Conservation (phyloP, 2,797 vertebrate species). For the Glyptemys insculpta region DNA sequence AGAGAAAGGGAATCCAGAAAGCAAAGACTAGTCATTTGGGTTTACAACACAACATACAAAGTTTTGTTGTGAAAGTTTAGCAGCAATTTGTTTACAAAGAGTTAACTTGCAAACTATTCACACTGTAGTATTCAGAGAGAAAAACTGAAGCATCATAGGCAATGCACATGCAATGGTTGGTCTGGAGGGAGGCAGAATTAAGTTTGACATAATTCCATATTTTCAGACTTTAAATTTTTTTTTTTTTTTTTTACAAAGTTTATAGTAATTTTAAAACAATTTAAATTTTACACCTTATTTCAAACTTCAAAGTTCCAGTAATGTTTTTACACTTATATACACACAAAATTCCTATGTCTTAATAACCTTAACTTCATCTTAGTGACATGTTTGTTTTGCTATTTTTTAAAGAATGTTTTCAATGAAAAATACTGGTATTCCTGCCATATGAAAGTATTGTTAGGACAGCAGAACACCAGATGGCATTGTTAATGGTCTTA, state of each 20-base stretch:
- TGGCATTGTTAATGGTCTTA: background rate
- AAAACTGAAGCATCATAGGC: background rate
- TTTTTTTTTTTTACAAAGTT: too few species aligned
- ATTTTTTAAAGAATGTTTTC: background rate
- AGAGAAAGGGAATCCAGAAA: slow-evolving; percentile 49
- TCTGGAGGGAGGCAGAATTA: background rate
- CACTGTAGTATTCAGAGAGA: background rate
- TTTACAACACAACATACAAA: background rate
- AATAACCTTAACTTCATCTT: background rate
- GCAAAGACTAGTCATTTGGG: background rate
- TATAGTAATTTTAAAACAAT: too few species aligned
- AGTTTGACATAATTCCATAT: rapidly evolving
- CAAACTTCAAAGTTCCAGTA: background rate
- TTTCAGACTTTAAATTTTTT: background rate
- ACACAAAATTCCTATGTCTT: background rate
- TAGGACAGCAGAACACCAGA: background rate
- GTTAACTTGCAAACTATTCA: slow-evolving; percentile 22
- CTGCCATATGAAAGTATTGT: background rate
- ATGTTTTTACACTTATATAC: too few species aligned
- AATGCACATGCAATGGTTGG: rapidly evolving
- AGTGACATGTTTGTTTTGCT: background rate
- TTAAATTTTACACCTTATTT: background rate
- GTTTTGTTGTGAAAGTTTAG: background rate
- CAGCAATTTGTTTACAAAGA: slow-evolving; percentile 10
- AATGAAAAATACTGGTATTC: background rate